Evolutionary conservation across 2,113 vertebrate genomes (phyloP).

Genomic region (Oncorhynchus nerka): DNA sequence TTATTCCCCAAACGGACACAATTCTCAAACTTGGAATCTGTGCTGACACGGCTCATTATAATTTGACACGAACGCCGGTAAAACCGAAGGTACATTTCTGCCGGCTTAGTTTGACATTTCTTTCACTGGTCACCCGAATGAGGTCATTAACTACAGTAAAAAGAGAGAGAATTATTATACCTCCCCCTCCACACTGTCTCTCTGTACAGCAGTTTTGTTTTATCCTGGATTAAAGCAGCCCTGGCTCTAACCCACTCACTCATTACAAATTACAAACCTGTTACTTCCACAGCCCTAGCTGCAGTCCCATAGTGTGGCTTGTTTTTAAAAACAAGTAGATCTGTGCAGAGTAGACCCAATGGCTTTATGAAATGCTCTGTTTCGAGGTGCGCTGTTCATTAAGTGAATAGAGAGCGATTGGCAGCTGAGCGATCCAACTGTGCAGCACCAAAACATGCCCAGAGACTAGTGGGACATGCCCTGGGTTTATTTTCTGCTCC

Average conservation of each 20-base stretch:
- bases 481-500: background rate
- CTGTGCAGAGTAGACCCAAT: no score
- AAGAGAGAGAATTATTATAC: background rate
- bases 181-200: background rate
- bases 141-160: background rate
- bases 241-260: conserved; percentile 15
- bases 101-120: background rate
- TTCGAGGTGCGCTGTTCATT: no score
- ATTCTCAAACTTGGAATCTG: conserved; percentile 5
- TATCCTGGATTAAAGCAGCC: conserved; percentile 36
- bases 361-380: no score
- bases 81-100: conserved; percentile 3
- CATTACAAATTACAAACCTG: conserved; percentile 32
- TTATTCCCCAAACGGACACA: background rate
- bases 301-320: background rate
- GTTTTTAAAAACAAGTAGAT: conserved; percentile 34
- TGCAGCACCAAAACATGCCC: background rate
- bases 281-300: no score
- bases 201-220: conserved; percentile 2
- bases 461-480: background rate
- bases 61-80: conserved; percentile 1
- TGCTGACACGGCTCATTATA: background rate
- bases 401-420: background rate
- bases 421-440: background rate
- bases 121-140: conserved; percentile 1